A percentile compares a stretch with the other conserved stretches of the same genome.
phyloP scores from a whole-genome alignment of 2,797 vertebrate species.

The Acrossocheilus fasciatus region DNA sequence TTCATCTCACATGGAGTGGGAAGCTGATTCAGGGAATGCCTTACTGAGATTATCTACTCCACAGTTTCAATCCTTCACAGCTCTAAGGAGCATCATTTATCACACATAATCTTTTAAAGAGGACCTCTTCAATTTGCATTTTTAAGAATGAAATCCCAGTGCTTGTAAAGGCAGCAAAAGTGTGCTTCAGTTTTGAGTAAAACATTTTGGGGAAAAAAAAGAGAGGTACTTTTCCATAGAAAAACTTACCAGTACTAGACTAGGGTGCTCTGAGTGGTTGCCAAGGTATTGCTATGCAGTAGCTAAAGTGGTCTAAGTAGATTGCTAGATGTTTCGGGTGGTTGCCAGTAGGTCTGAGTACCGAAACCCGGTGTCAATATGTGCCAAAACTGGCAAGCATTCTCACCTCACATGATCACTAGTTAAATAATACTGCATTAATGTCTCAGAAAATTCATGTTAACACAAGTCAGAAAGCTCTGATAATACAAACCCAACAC shows the following conservation, averaged over 20 bases:
- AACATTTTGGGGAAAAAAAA: background rate
- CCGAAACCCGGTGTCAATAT: background rate
- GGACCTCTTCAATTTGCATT: background rate
- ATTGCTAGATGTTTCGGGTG: background rate
- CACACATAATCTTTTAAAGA: background rate
- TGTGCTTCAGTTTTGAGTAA: background rate
- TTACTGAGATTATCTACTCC: conserved; percentile 40
- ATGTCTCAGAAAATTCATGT: too few species aligned
- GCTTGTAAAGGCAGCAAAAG: background rate
- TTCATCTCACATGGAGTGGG: conserved; percentile 41
- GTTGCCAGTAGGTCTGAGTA: background rate
- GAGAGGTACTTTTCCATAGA: background rate
- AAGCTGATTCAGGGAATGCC: conserved; percentile 39
- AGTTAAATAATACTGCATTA: too few species aligned
- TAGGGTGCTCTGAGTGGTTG: background rate
- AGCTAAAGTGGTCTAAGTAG: background rate
- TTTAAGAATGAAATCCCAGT: background rate
- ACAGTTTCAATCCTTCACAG: conserved; percentile 23
- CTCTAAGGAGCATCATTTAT: conserved; percentile 33
- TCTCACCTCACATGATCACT: too few species aligned
- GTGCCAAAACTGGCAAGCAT: too few species aligned
- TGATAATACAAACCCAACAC: too few species aligned
- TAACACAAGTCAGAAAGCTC: too few species aligned
- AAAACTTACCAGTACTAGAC: background rate
- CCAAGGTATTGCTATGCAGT: background rate